Base-by-base conservation (phyloP, 2,888 invertebrate species). In the Saturnia japonica region DNA sequence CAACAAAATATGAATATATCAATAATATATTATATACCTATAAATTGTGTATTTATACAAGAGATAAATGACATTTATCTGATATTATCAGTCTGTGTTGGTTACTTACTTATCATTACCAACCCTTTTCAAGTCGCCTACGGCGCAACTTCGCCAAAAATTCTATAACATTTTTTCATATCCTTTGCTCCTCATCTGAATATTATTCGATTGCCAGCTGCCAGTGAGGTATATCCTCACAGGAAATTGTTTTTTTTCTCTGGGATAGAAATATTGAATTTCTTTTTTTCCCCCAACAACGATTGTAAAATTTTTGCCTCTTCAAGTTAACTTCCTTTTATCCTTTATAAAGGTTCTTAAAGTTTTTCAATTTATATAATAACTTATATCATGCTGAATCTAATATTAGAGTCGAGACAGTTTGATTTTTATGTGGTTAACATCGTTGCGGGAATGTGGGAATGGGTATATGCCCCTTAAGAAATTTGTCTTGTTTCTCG, bases 401-500 rank as follows among this genome's bases (percentile, higher is more conserved):
- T 78, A 80, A 82, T 80, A 79, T 79, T 74, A 78, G 78, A 79
- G 74, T 77, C 74, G 74, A 71, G 77, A 76, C 74, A 75, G 76
- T 79, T 82, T 74, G 73, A 74, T 78, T 82, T 64, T 82, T 81
- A 83, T 83, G 74, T 73, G 72, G 57, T 69, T 76, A 79, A 76
- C 76, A 76, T 76, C 73, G 74, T 78, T 77, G 78, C 80, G 73
- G 76, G 80, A 84, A 82, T 84, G 80, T 81, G 75, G 80, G 80
- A 83, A 82, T 83, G 80, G 28, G 71, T 64, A 51, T 78, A 78
- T 70, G 82, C 83, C 84, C 40, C n/a, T 40, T 85, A 82, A 85
- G 88, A 88, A 90, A 87, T 85, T 84, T 85, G 82, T 86, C 83
- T 82, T 83, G 83, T 83, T 82, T 80, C 77, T 82, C 82, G 80